Conservation (phyloP, 2,113 vertebrate species). For the Elephantulus edwardii region DNA sequence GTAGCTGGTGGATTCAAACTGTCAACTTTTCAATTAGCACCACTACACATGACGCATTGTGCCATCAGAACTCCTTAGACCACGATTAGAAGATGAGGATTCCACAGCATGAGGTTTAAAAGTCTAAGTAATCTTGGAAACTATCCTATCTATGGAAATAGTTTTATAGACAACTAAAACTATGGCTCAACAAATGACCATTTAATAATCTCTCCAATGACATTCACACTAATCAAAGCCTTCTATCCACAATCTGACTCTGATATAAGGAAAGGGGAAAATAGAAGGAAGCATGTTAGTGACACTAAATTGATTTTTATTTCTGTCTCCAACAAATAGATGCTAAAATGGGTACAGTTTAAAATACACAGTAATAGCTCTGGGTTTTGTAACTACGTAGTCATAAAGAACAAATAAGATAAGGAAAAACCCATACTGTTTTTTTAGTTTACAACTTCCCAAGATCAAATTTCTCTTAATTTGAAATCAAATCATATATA, state of each 20-base stretch:
- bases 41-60: too few species aligned
- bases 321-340: background rate
- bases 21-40: too few species aligned
- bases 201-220: background rate
- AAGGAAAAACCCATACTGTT: background rate
- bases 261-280: background rate
- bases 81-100: background rate
- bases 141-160: background rate
- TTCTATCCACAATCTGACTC: too few species aligned
- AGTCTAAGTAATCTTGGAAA: background rate
- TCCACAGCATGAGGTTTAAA: background rate
- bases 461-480: background rate
- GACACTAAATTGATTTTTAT: background rate
- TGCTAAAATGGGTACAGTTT: background rate
- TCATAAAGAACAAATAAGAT: background rate
- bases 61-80: too few species aligned
- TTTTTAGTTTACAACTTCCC: background rate
- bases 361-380: background rate
- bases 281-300: too few species aligned
- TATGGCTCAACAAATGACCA: background rate
- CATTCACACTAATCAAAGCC: background rate
- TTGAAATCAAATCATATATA: background rate
- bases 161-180: background rate
- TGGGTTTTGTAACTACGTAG: background rate
- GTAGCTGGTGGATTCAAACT: too few species aligned